phyloP scores from a whole-genome alignment of 1,140 invertebrate species.

The Palaemon carinicauda region DNA sequence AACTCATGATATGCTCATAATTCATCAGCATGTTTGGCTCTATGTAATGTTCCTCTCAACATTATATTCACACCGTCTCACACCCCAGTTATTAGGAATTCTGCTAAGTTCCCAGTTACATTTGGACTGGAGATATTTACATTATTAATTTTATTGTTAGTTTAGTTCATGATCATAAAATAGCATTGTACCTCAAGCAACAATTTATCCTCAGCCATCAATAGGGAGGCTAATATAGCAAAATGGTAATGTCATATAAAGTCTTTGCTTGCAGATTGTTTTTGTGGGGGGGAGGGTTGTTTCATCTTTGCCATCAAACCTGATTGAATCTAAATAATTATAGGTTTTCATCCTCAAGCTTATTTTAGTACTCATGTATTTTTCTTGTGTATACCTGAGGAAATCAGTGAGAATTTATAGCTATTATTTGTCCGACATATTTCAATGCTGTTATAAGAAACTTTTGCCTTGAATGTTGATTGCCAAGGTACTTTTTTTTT shows the following conservation, averaged over 20 bases:
- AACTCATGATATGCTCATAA: constrained; percentile 16
- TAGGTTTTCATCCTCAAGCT: no score
- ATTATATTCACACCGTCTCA: not conserved
- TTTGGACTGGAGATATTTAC: not conserved
- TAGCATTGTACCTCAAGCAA: not conserved
- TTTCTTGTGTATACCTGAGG: not conserved
- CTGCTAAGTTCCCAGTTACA: not conserved
- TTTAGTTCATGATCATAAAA: not conserved
- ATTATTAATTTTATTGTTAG: not conserved
- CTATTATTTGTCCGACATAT: no score
- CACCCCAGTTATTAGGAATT: not conserved
- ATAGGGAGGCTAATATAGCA: constrained; percentile 27
- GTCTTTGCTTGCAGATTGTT: not conserved
- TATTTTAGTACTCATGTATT: constrained; percentile 23
- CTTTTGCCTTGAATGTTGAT: no score
- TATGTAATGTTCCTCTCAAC: constrained; percentile 20
- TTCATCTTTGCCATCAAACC: no score
- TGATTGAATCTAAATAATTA: no score
- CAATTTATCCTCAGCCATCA: constrained; percentile 2
- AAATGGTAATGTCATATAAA: constrained; percentile 21
- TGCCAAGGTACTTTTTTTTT: no score
- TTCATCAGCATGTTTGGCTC: constrained; percentile 21
- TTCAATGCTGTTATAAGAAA: no score
- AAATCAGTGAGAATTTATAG: no score
- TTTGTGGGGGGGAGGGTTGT: no score